Percentiles rank a stretch among this genome's conserved stretches.
These are phyloP conservation scores for Chitala chitala DNA, from an alignment of 2,113 vertebrate species.

Conservation along the genomic window DNA sequence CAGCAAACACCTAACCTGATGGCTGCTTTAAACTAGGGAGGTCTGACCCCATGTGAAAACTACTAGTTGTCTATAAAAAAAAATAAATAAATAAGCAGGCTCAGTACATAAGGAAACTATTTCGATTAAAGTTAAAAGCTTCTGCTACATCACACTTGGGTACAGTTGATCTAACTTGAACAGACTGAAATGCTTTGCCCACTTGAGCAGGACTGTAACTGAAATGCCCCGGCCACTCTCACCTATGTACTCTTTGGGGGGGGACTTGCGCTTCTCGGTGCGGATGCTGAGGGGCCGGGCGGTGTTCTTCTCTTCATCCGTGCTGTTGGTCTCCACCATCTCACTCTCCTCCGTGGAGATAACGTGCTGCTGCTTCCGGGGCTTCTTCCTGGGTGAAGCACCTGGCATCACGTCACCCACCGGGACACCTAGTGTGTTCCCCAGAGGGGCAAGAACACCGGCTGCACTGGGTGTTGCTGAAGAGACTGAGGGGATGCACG, in stretches of 20 bases:
- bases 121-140: too few species aligned
- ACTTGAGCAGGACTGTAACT: not conserved
- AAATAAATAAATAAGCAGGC: too few species aligned
- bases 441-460: constrained; percentile 47
- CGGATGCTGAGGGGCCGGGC: constrained; percentile 75
- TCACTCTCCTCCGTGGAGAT: constrained; percentile 97
- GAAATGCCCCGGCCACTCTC: constrained; percentile 24
- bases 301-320: constrained; percentile 85
- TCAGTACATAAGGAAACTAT: too few species aligned
- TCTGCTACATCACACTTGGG: too few species aligned
- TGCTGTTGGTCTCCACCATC: constrained; percentile 97
- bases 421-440: constrained; percentile 64
- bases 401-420: constrained; percentile 83
- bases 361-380: constrained; percentile 94
- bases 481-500: constrained; percentile 53
- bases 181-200: not conserved
- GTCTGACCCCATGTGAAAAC: too few species aligned
- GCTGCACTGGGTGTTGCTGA: constrained; percentile 56
- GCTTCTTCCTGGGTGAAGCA: constrained; percentile 93
- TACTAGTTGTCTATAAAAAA: too few species aligned
- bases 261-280: constrained; percentile 84
- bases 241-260: constrained; percentile 96
- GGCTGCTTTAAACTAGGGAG: too few species aligned
- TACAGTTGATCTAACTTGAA: too few species aligned
- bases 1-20: not conserved